These are phyloP conservation scores for Narcine bancroftii DNA, from an alignment of 2,113 vertebrate genomes.

Conservation along the genomic window DNA sequence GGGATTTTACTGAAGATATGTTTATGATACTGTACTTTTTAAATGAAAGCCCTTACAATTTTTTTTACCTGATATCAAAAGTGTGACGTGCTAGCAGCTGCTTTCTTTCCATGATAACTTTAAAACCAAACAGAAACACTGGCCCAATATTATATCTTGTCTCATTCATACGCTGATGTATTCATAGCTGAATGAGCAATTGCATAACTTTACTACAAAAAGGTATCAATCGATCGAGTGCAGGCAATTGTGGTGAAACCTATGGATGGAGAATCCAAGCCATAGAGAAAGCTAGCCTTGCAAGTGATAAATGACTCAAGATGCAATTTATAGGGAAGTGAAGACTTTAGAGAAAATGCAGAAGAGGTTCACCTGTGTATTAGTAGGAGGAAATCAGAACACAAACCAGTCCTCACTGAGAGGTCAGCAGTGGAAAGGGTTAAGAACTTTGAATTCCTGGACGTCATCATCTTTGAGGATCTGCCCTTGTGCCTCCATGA, in stretches of 20 bases:
- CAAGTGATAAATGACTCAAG: background rate
- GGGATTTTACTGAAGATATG: no score
- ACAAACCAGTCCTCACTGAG: no score
- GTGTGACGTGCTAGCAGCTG: background rate
- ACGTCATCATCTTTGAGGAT: no score
- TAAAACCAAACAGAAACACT: background rate
- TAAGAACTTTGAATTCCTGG: no score
- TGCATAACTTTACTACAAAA: background rate
- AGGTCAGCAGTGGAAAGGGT: no score
- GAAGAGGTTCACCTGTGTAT: no score
- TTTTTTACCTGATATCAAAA: background rate
- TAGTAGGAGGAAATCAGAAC: no score
- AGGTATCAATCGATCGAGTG: background rate
- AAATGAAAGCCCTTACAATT: background rate
- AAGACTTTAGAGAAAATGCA: no score
- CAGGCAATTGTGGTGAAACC: background rate
- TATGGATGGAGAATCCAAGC: background rate
- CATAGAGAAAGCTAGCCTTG: background rate
- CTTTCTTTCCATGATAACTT: background rate
- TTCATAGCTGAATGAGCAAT: no score
- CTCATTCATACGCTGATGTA: background rate
- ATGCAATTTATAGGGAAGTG: no score
- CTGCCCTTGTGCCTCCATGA: no score
- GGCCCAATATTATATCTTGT: background rate
- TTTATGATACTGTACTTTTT: no score